Evolutionary conservation across 2,113 vertebrate species (phyloP), one percentile per base, ranked within the genome.

Genomic region (Accipiter virgatus): DNA sequence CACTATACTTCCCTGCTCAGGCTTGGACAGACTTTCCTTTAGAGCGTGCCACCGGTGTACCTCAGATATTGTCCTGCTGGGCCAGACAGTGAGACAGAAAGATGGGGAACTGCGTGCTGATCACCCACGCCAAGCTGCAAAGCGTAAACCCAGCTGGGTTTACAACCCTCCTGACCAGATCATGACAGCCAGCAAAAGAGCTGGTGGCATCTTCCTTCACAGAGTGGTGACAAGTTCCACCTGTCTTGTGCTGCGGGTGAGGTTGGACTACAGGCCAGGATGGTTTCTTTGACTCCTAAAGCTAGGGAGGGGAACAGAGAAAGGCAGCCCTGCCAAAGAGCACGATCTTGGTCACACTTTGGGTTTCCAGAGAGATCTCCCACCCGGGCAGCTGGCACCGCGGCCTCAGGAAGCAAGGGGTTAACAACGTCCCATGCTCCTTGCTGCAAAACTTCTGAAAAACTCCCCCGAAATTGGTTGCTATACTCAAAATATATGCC

Each of bases 21-120:
- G 34, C 61, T 62, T 53, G 53, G 32, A 15, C 8, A 74, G 25
- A 36, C 16, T 25, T 50, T 7, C 40, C 29, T 45, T 45, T 59
- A n/a, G 9, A 47, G 31, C 4, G 1, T 22, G 13, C 16, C 16
- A 6, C n/a, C 7, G 21, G 12, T 0, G 1, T 10, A 7, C 4
- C 8, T 16, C 6, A 13, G 19, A 8, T 21, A 11, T 9, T 66
- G 22, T 40, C 19, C 45, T 85, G 50, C 55, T 40, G 65, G 26
- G 22, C 7, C 26, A 20, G 47, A 7, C 47, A 20, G 27, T 9
- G 67, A n/a, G 23, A 43, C 20, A 68, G 23, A 40, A 26, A 36
- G 21, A 5, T 5, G 8, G 25, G 36, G 19, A 73, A 20, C 25
- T 16, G 10, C 15, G 15, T 19, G 4, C 40, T 61, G 11, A 11